These are phyloP conservation scores for Heterohyrax brucei DNA, from an alignment of 2,797 vertebrate genomes.

Conservation along the genomic window DNA sequence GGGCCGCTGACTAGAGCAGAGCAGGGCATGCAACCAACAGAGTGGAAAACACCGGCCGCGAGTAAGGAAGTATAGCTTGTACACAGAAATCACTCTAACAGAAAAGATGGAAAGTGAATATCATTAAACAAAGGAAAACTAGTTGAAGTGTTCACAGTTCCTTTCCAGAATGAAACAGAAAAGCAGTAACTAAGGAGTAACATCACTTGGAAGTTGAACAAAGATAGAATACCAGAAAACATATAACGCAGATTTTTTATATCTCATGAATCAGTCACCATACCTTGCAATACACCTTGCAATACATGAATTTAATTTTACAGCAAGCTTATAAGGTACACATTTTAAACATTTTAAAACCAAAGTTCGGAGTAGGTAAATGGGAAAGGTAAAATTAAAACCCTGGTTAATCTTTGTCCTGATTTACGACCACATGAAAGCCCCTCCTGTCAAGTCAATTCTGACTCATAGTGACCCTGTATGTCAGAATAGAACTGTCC, in stretches of 20 bases:
- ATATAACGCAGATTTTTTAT: neutral
- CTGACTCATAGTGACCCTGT: no score
- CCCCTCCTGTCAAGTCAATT: no score
- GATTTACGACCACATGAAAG: neutral
- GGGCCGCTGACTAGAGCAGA: neutral
- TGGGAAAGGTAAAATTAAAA: neutral
- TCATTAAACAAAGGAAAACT: neutral
- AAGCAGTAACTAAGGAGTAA: neutral
- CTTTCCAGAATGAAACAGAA: neutral
- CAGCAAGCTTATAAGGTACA: neutral
- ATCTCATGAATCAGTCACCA: neutral
- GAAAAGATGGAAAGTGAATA: neutral
- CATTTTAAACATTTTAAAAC: slow-evolving; percentile 9
- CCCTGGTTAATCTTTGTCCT: neutral
- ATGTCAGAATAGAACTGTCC: no score
- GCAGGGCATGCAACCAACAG: neutral
- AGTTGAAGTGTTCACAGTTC: neutral
- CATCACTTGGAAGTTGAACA: neutral
- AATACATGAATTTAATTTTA: slow-evolving; percentile 11
- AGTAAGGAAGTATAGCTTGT: neutral
- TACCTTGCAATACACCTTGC: no score
- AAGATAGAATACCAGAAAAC: slow-evolving; percentile 18
- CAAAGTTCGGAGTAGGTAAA: neutral
- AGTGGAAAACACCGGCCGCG: neutral
- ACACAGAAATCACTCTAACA: neutral